Conservation (phyloP, 2,113 vertebrate species). For the Sitta europaea region DNA sequence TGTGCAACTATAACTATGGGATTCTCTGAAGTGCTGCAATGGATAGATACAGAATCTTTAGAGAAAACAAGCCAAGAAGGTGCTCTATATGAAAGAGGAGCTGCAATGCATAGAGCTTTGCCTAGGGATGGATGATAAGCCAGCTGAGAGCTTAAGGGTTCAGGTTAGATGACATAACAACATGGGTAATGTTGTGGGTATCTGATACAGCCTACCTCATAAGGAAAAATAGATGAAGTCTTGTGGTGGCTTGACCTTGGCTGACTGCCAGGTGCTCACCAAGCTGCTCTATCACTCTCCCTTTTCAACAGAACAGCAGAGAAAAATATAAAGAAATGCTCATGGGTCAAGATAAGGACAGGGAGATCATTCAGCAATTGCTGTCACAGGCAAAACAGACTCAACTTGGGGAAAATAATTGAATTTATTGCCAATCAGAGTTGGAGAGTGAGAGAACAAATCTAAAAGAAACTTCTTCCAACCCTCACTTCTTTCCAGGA, state of each 20-base stretch:
- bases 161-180: background rate
- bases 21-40: background rate
- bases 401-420: background rate
- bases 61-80: background rate
- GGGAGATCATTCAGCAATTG: background rate
- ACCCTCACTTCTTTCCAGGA: background rate
- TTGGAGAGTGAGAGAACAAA: background rate
- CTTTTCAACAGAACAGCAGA: background rate
- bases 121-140: background rate
- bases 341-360: background rate
- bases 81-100: background rate
- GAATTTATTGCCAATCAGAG: background rate
- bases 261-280: background rate
- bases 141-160: background rate
- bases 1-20: background rate
- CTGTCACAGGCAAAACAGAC: background rate
- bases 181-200: background rate
- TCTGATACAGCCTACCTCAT: background rate
- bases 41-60: background rate
- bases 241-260: background rate
- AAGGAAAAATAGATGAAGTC: background rate
- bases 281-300: background rate
- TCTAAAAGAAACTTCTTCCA: background rate
- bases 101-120: background rate
- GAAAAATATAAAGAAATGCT: background rate